A percentile compares a stretch with the other conserved stretches of the same genome.
phyloP scores from a whole-genome alignment of 1,140 invertebrate species.

The Metopolophium dirhodum region DNA sequence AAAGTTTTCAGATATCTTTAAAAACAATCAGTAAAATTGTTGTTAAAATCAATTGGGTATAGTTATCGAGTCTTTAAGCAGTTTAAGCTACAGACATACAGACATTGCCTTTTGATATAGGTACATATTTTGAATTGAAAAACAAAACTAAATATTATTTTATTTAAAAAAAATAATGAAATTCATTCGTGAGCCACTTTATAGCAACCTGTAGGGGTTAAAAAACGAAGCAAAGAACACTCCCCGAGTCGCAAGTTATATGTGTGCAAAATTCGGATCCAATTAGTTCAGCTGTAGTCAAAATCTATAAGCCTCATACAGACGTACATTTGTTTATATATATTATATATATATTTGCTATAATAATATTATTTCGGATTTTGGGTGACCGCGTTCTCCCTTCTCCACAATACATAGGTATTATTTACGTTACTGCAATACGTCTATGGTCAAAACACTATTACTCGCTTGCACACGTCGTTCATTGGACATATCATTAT shows the following conservation, averaged over 20 bases:
- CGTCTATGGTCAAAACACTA: background rate
- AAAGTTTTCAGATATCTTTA: too few species aligned
- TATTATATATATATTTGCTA: too few species aligned
- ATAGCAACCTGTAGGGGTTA: background rate
- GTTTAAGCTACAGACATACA: too few species aligned
- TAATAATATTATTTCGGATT: background rate
- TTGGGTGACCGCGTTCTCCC: too few species aligned
- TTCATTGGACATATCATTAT: background rate
- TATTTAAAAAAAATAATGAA: too few species aligned
- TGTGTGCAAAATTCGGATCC: background rate
- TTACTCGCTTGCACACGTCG: background rate
- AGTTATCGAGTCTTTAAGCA: too few species aligned
- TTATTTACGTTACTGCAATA: fast-evolving
- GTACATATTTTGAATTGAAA: too few species aligned
- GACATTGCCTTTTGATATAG: too few species aligned
- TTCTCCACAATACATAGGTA: background rate
- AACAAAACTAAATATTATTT: too few species aligned
- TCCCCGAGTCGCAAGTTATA: background rate
- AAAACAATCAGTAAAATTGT: too few species aligned
- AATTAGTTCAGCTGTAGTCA: background rate
- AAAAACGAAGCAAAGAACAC: background rate
- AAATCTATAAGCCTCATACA: background rate
- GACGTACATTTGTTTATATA: background rate
- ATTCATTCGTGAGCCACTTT: background rate
- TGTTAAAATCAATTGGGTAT: too few species aligned